Evolutionary conservation across 2,113 vertebrate species (phyloP), one percentile per base, ranked within the genome.

Genomic region (Tetraodon nigroviridis): DNA sequence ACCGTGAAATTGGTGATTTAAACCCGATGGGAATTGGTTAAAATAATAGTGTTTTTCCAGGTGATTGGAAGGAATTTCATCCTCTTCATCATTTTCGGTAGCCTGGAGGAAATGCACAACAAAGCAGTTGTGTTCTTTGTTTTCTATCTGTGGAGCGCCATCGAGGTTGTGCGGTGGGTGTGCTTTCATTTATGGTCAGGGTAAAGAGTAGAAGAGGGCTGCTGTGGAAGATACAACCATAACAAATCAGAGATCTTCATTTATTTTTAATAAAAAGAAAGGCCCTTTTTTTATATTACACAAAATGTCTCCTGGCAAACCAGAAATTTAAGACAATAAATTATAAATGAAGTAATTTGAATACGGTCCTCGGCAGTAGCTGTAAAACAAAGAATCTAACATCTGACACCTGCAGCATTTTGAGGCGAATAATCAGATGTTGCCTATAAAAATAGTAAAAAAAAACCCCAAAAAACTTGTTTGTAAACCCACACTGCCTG

Each of bases 41-140:
- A 27, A 32, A 19, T 27, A 11, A 16, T 20, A 18, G 8, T 56
- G 15, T 15, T 42, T 3, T 18, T 18, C 4, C 46, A 98, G 96
- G 63, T 94, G 53, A 63, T 93, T 67, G 94, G 95, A 68, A 93
- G 96, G 73, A 97, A 94, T 81, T 93, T 98, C 1, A 71, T 97
- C 78, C 90, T 99, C 78, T 98, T 99, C 79, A 84, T 98, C 57
- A 77, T 99, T 79, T 88, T 99, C 3, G 96, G 95, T 15, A 91
- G 85, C 51, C 20, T 92, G 78, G 94, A 95, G 69, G 92, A 96
- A 86, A 97, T 99, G 94, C 95, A 97, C 50, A 91, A 87, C 83
- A 92, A 90, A 78, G 89, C 92, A 7, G 93, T 94, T 27, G 95
- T 96, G 46, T 98, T 99, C 85, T 97, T 95, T n/a, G 40, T 97